Conservation (phyloP, 2,797 vertebrate genomes). For the Silurus lanzhouensis region DNA sequence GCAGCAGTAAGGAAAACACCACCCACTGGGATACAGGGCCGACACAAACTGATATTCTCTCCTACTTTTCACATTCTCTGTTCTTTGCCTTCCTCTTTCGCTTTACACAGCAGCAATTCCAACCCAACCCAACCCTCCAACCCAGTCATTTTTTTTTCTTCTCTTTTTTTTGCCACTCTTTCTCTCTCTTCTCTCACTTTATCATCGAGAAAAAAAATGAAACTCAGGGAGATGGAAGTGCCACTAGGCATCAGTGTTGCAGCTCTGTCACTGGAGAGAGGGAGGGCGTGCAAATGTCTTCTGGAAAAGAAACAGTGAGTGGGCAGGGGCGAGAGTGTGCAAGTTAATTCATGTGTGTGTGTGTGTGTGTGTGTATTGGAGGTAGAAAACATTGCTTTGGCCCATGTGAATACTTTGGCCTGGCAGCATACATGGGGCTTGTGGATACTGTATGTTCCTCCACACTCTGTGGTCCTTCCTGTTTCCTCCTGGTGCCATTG, state of each 20-base stretch:
- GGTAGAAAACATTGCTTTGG: constrained; percentile 21
- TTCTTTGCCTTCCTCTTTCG: constrained; percentile 9
- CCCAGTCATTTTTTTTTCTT: neutral
- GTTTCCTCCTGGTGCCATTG: constrained; percentile 28
- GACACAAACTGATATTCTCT: constrained; percentile 57
- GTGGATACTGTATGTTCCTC: constrained; percentile 37
- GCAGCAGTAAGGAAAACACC: constrained; percentile 70
- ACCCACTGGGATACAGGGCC: constrained; percentile 68
- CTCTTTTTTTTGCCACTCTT: neutral
- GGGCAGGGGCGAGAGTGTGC: constrained; percentile 2
- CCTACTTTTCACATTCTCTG: constrained; percentile 1
- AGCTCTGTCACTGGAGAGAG: constrained; percentile 46
- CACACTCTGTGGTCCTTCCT: constrained; percentile 49
- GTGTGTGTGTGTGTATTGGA: constrained; percentile 6
- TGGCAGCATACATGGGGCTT: constrained; percentile 40
- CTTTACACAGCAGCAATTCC: constrained; percentile 1
- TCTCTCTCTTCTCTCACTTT: constrained; percentile 65
- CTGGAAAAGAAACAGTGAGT: constrained; percentile 38
- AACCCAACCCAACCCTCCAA: neutral
- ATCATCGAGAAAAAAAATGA: constrained; percentile 63
- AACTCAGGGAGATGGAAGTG: constrained; percentile 69
- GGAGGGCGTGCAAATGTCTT: constrained; percentile 41
- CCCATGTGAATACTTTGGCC: constrained; percentile 39
- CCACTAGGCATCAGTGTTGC: constrained; percentile 68
- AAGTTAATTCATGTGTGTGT: neutral